Base-by-base conservation (phyloP, 64 coral and sea anemone genomes). In the Pachyseris speciosa region DNA sequence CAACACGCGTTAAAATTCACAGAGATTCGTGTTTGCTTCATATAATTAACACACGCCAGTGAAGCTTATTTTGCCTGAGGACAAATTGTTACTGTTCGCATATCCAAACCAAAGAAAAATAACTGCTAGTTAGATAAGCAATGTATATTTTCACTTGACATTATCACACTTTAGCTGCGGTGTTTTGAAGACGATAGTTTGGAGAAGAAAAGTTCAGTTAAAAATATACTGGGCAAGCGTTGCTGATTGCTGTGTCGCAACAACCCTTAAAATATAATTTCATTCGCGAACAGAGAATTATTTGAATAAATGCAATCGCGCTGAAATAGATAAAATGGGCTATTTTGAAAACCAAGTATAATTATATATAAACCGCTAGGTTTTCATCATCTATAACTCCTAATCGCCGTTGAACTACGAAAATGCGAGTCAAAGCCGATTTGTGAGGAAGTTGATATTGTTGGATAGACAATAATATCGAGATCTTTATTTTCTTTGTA, bases 381-480 rank as follows among this genome's bases (percentile, higher is more conserved):
- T 74, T 45, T 25, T 74, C 9, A 9, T 44, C 33, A 11, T n/a
- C n/a, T n/a, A n/a, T n/a, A n/a, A n/a, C n/a, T n/a, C n/a, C n/a
- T 47, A 28, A 58, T 19, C 9, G 2, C 12, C 12, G 16, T 7
- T 39, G 17, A 37, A 10, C 31, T 17, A 44, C 40, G 24, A 80
- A 80, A 37, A 38, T 36, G 49, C 49, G 15, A 80, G 34, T 58
- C 11, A 57, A 80, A 80, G 50, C 49, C 20, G 8, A 58, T 37
- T 59, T 80, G 31, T 58, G 50, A 53, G 50, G 50, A 80, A 58
- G 75, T 57, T 80, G 75, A 80, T 80, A 80, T 80, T 80, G 75
- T 53, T 58, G 30, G 51, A 80, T 55, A 33, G 45, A 58, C 30
- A 80, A 80, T 80, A 80, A 80, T 80, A 58, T 80, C 51, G 29